phyloP scores from a whole-genome alignment of 2,113 vertebrate species.

The Sylvietta virens region DNA sequence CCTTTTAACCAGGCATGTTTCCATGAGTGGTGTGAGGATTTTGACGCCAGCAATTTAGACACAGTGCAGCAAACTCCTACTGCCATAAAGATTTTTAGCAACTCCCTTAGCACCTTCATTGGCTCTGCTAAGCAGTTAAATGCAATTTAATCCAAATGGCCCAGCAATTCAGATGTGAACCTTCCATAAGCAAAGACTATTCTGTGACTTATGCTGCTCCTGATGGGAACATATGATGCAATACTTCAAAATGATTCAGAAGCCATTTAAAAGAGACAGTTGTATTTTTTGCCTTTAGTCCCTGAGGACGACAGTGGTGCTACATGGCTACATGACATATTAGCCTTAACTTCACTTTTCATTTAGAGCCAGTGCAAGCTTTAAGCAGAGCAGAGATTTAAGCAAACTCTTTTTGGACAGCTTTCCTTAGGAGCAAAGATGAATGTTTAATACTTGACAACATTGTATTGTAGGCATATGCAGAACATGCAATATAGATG shows the following conservation, averaged over 20 bases:
- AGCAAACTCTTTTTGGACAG: not conserved
- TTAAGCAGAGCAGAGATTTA: not conserved
- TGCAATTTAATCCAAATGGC: conserved; percentile 27
- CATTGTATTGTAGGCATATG: not conserved
- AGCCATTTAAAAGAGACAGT: not conserved
- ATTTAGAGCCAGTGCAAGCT: not conserved
- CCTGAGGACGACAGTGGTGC: not conserved
- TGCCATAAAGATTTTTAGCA: not conserved
- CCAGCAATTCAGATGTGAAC: conserved; percentile 5
- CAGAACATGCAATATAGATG: not conserved
- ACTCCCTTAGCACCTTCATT: not conserved
- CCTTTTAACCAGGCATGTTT: not conserved
- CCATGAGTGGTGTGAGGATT: not conserved
- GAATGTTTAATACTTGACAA: not conserved
- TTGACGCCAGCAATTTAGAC: not conserved
- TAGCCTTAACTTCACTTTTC: not conserved
- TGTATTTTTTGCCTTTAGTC: not conserved
- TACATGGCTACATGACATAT: not conserved
- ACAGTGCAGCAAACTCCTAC: not conserved
- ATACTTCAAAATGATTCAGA: not conserved
- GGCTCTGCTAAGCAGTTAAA: conserved; percentile 25
- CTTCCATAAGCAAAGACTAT: conserved; percentile 13
- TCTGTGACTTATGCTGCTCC: not conserved
- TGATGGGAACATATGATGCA: not conserved
- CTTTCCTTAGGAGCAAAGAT: not conserved